phyloP scores from a whole-genome alignment of 2,797 vertebrate species.

The Parauchenoglanis punctatus region DNA sequence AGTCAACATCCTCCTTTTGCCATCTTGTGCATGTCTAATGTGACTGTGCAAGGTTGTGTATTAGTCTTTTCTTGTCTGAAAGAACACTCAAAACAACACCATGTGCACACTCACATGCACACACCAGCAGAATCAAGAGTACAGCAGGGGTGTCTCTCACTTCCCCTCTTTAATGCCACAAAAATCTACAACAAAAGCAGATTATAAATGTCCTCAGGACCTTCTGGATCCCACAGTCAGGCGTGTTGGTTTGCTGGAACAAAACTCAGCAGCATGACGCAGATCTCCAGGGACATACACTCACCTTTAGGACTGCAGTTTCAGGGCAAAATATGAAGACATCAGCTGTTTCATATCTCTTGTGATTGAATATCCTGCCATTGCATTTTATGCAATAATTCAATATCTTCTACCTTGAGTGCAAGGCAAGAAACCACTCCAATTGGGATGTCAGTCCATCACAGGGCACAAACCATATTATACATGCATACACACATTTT shows the following conservation, averaged over 20 bases:
- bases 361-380: not conserved
- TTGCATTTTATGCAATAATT: not conserved
- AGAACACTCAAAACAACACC: constrained; percentile 1
- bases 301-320: not conserved
- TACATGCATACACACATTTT: not conserved
- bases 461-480: not conserved
- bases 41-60: not conserved
- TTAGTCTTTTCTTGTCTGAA: not conserved
- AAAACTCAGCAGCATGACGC: not conserved
- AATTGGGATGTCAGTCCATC: not conserved
- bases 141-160: not conserved
- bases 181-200: not conserved
- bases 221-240: not conserved
- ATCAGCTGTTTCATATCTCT: not conserved
- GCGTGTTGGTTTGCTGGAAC: not conserved
- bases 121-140: not conserved
- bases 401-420: not conserved
- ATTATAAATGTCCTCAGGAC: constrained; percentile 9
- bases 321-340: not conserved
- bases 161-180: not conserved
- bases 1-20: constrained; percentile 8
- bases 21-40: not conserved
- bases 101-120: not conserved
- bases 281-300: not conserved
- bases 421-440: not conserved